Conservation (phyloP, 37 sponge, comb jelly and placozoan genomes). For the Halisarca cf. caerulea region DNA sequence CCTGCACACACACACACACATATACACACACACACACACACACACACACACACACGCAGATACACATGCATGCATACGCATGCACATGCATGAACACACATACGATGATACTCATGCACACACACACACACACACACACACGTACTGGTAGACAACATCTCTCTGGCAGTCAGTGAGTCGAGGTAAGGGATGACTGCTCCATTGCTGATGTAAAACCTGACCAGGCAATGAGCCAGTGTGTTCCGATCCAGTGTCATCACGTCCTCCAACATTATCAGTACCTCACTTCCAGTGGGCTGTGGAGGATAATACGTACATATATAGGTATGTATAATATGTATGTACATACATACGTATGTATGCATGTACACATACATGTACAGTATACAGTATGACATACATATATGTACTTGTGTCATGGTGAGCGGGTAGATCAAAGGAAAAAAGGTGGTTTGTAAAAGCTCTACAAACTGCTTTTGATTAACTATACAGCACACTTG, state of each 20-base stretch:
- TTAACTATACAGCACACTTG: too few relatives aligned
- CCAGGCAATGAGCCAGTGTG: slow-evolving; percentile 68
- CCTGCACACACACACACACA: not conserved
- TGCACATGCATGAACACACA: not conserved
- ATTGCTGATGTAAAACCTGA: slow-evolving; percentile 83
- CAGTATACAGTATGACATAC: too few relatives aligned
- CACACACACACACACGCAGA: not conserved
- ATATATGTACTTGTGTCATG: too few relatives aligned
- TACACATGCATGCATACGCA: not conserved
- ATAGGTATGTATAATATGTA: too few relatives aligned
- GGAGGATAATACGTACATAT: too few relatives aligned
- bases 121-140: not conserved
- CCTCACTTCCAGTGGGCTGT: slow-evolving; percentile 63
- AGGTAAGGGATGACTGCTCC: slow-evolving; percentile 65
- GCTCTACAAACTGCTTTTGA: too few relatives aligned
- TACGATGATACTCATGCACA: too few relatives aligned
- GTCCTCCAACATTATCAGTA: slow-evolving; percentile 69
- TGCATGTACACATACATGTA: too few relatives aligned
- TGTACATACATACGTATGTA: too few relatives aligned
- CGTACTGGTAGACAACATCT: slow-evolving; percentile 59
- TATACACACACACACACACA: not conserved
- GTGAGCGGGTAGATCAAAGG: too few relatives aligned
- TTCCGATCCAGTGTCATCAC: slow-evolving; percentile 80
- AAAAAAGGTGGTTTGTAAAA: too few relatives aligned
- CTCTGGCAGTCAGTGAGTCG: slow-evolving; percentile 67